A percentile compares a stretch with the other conserved stretches of the same genome.
Conservation (phyloP, 2,888 invertebrate species). For the Cantharis rustica region DNA sequence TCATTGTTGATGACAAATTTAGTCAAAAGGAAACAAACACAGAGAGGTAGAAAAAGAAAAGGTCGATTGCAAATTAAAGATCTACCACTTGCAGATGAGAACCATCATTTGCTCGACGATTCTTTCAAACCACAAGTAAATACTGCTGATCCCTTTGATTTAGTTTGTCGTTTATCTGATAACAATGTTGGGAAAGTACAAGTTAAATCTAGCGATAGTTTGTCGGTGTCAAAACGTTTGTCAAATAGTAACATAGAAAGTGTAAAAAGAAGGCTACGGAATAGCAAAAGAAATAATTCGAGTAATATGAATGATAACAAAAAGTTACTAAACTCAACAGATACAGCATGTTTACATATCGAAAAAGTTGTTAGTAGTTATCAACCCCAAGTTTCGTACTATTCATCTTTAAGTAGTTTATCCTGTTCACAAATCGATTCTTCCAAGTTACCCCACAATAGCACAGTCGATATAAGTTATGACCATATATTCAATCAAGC, state of each 20-base stretch:
- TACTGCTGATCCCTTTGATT: slow-evolving; percentile 44
- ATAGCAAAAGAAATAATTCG: background rate
- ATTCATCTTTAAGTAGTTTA: background rate
- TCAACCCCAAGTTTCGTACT: background rate
- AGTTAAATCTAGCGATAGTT: no score
- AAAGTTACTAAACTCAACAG: slow-evolving; percentile 27
- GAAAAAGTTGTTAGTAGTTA: slow-evolving; percentile 19
- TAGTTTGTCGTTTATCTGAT: slow-evolving; percentile 31
- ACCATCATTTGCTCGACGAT: slow-evolving; percentile 33
- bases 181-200: background rate
- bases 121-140: slow-evolving; percentile 28
- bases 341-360: slow-evolving; percentile 30
- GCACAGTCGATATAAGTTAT: background rate
- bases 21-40: slow-evolving; percentile 29
- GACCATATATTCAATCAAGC: background rate
- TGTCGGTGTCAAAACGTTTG: background rate
- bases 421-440: background rate
- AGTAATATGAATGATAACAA: background rate
- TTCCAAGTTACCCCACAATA: background rate
- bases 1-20: slow-evolving; percentile 36
- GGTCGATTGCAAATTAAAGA: slow-evolving; percentile 24
- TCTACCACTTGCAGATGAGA: slow-evolving; percentile 26
- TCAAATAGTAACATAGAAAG: background rate
- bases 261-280: background rate
- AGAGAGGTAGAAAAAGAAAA: slow-evolving; percentile 20